A percentile compares a stretch with the other conserved stretches of the same genome.
These are phyloP conservation scores for Calidris pugnax DNA, from an alignment of 2,113 vertebrate species.

Conservation along the genomic window DNA sequence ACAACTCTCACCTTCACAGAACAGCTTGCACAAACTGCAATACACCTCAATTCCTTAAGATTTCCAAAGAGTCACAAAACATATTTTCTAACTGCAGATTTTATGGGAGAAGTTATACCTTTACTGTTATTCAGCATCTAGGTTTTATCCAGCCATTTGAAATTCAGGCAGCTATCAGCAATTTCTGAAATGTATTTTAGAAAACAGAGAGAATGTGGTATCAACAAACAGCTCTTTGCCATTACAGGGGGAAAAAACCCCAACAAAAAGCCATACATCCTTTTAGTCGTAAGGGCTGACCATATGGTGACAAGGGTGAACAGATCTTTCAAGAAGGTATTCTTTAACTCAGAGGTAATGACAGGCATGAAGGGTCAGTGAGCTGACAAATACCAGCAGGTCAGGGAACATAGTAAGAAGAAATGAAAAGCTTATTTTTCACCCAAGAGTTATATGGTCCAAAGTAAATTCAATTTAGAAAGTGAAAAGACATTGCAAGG, in stretches of 20 bases:
- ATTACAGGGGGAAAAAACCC: neutral
- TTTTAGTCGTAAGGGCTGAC: neutral
- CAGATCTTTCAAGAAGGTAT: conserved; percentile 1
- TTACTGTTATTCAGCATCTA: neutral
- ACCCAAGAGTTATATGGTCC: neutral
- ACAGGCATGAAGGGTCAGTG: neutral
- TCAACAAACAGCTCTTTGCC: neutral
- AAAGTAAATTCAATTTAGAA: neutral
- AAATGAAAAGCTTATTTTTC: neutral
- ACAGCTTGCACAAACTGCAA: neutral
- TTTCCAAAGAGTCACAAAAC: neutral
- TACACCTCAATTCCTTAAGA: neutral
- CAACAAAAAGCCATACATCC: neutral
- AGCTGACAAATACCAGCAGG: neutral
- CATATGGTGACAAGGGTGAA: neutral
- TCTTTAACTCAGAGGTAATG: neutral
- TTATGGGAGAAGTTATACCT: neutral
- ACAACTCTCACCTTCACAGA: neutral
- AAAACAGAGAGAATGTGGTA: neutral
- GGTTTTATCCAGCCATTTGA: neutral
- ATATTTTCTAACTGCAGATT: neutral
- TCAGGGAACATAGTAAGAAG: neutral
- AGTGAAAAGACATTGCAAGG: neutral
- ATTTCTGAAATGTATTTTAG: neutral
- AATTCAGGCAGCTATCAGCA: neutral